Evolutionary conservation across 2,888 invertebrate genomes (phyloP).

Genomic region (Podabrus alpinus): DNA sequence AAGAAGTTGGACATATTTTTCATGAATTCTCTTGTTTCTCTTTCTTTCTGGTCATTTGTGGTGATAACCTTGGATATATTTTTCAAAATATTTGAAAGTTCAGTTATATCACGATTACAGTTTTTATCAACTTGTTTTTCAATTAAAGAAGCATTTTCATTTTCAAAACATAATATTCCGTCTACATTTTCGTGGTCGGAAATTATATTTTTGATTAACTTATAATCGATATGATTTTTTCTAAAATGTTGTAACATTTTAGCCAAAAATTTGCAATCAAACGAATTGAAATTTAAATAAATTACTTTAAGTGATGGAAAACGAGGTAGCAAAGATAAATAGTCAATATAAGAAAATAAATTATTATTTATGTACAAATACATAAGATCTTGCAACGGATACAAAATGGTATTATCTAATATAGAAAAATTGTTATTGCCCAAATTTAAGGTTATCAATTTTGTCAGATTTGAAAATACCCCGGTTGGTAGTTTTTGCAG

Average conservation of each 20-base stretch:
- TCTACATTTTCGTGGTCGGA: background rate
- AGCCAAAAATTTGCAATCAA: background rate
- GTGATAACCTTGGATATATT: no score
- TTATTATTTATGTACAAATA: background rate
- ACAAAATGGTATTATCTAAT: background rate
- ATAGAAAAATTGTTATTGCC: background rate
- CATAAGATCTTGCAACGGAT: background rate
- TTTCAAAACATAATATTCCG: background rate
- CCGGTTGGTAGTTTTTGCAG: background rate
- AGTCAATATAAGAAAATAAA: background rate
- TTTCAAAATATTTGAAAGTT: no score
- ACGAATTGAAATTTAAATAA: background rate
- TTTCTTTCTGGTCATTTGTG: background rate
- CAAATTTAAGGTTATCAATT: background rate
- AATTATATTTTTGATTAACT: background rate
- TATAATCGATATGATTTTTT: background rate
- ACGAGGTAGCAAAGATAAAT: background rate
- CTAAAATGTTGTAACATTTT: background rate
- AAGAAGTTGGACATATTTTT: background rate
- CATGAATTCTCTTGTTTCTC: background rate
- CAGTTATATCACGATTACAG: background rate
- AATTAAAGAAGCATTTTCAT: background rate
- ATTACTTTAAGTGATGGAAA: rapidly evolving
- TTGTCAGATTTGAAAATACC: background rate
- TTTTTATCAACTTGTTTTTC: background rate